Percentiles rank a stretch among this genome's conserved stretches.
Conservation (phyloP, 2,113 vertebrate genomes). For the Phainopepla nitens region DNA sequence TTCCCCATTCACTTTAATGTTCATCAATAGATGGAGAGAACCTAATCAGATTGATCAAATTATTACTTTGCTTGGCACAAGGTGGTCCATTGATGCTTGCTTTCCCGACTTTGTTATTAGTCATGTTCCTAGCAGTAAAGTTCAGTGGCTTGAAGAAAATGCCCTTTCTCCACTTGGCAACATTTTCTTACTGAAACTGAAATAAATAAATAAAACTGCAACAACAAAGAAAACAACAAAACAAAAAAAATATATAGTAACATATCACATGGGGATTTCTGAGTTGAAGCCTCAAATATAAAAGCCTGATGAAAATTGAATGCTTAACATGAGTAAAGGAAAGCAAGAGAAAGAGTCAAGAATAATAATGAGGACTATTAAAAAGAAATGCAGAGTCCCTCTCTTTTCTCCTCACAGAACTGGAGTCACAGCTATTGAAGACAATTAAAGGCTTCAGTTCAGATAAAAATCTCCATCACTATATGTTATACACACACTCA, state of each 20-base stretch:
- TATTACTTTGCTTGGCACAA: not conserved
- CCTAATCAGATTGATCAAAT: not conserved
- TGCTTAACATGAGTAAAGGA: not conserved
- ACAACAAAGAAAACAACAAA: not conserved
- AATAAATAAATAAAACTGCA: not conserved
- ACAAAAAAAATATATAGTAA: not conserved
- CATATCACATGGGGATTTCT: not conserved
- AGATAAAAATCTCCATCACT: slow-evolving; percentile 5
- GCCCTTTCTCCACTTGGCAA: not conserved
- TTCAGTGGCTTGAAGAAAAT: not conserved
- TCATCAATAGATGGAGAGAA: not conserved
- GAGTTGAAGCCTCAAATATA: not conserved
- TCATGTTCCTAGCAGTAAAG: not conserved
- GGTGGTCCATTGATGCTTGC: not conserved
- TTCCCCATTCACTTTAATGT: not conserved
- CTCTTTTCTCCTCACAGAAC: not conserved
- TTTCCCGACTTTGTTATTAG: not conserved
- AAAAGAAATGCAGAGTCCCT: not conserved
- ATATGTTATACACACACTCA: not conserved
- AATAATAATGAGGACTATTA: slow-evolving; percentile 20
- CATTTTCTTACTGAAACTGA: not conserved
- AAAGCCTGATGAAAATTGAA: not conserved
- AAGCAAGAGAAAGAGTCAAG: not conserved
- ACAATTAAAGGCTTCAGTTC: slow-evolving; percentile 6
- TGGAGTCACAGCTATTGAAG: not conserved